A percentile compares a stretch with the other conserved stretches of the same genome.
phyloP scores from a whole-genome alignment of 53 echinoderm and acorn worm genomes.

The Paelopatides confundens region DNA sequence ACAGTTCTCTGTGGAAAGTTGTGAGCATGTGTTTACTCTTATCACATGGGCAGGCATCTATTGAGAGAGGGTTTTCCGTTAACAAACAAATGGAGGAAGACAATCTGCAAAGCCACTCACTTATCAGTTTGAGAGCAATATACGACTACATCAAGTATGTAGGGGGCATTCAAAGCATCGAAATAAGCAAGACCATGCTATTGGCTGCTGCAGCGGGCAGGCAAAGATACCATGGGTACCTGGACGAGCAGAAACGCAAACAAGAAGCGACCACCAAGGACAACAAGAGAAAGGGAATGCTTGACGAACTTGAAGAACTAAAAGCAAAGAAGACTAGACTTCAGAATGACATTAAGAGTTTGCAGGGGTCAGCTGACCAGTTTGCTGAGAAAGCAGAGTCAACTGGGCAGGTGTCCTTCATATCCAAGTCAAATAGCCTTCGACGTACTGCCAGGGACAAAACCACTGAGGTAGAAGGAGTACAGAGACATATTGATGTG shows the following conservation, averaged over 20 bases:
- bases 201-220: conserved; percentile 48
- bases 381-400: conserved; percentile 68
- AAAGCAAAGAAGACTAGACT: conserved; percentile 64
- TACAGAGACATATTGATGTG: neutral
- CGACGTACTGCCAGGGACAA: conserved; percentile 63
- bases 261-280: conserved; percentile 43
- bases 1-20: conserved; percentile 31
- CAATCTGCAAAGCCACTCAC: conserved; percentile 50
- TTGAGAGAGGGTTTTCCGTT: conserved; percentile 52
- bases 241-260: conserved; percentile 47
- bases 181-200: conserved; percentile 38
- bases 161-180: conserved; percentile 55
- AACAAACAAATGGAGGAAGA: conserved; percentile 65
- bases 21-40: conserved; percentile 47
- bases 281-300: conserved; percentile 57
- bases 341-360: conserved; percentile 52
- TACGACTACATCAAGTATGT: conserved; percentile 68
- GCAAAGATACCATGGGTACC: conserved; percentile 51
- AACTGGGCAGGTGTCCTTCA: conserved; percentile 47
- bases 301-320: conserved; percentile 59
- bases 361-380: conserved; percentile 61
- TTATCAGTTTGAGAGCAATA: conserved; percentile 55
- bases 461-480: conserved; percentile 1
- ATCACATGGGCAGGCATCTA: conserved; percentile 62
- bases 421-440: conserved; percentile 67